These are phyloP conservation scores for Drosophila cognata DNA, from an alignment of 2,888 invertebrate species.

Conservation along the genomic window DNA sequence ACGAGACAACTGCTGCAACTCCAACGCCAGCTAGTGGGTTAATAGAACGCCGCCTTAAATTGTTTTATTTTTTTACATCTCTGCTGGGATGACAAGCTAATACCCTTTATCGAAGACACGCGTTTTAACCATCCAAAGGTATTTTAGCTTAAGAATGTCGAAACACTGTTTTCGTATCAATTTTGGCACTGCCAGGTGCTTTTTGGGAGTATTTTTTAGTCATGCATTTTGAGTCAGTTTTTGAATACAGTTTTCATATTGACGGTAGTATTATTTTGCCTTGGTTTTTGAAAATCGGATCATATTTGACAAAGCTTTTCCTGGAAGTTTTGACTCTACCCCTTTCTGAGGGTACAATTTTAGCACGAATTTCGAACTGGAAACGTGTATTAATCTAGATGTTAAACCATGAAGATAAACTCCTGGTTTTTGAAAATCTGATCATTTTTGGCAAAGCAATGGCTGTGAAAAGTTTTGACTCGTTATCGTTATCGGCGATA, in stretches of 20 bases:
- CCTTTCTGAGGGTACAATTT: neutral
- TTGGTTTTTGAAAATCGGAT: neutral
- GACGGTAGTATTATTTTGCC: neutral
- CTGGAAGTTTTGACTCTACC: neutral
- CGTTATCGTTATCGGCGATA: too few relatives aligned
- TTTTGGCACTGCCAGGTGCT: neutral
- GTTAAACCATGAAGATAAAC: too few relatives aligned
- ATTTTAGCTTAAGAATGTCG: neutral
- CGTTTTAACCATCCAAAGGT: neutral
- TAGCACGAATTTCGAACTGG: neutral
- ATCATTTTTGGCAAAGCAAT: neutral
- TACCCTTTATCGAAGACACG: conserved; percentile 15
- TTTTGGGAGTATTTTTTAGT: neutral
- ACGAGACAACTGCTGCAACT: conserved; percentile 37
- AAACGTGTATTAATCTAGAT: neutral
- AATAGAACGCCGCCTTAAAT: conserved; percentile 62
- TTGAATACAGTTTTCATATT: neutral
- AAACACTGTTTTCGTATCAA: neutral
- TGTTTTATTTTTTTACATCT: conserved; percentile 12
- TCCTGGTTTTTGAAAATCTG: neutral
- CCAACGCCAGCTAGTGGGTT: conserved; percentile 63
- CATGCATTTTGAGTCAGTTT: neutral
- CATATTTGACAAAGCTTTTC: too few relatives aligned
- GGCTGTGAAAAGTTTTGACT: neutral
- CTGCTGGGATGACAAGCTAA: neutral